Conservation (phyloP, 2,888 invertebrate species). For the Vanessa cardui region DNA sequence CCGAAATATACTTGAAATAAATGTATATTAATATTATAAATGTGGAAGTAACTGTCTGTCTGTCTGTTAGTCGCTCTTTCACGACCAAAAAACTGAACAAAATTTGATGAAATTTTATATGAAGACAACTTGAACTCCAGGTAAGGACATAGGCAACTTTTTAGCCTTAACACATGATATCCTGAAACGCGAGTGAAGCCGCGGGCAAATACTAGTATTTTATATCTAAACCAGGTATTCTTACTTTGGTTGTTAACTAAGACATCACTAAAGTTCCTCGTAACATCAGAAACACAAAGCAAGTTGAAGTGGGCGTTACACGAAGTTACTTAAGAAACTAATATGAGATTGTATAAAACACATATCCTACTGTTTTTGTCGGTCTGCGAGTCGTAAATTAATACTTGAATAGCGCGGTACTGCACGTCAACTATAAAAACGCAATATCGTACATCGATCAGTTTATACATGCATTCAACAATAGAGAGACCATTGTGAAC, state of each 20-base stretch:
- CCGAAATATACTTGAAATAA: too few species aligned
- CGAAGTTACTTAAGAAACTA: slow-evolving; percentile 69
- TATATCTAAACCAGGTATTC: not conserved
- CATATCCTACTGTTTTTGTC: slow-evolving; percentile 62
- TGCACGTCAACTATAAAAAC: slow-evolving; percentile 69
- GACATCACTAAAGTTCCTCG: slow-evolving; percentile 51
- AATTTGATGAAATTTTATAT: too few species aligned
- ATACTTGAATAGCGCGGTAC: slow-evolving; percentile 49
- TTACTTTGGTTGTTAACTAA: slow-evolving; percentile 34
- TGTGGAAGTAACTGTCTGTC: too few species aligned
- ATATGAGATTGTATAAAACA: slow-evolving; percentile 56
- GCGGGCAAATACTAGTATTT: too few species aligned
- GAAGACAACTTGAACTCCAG: too few species aligned
- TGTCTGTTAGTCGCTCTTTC: too few species aligned
- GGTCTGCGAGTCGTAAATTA: slow-evolving; percentile 57
- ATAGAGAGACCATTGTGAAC: slow-evolving; percentile 72
- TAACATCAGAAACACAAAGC: slow-evolving; percentile 56
- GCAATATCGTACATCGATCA: slow-evolving; percentile 79
- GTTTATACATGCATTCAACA: slow-evolving; percentile 69
- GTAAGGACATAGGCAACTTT: too few species aligned
- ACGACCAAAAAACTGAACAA: too few species aligned
- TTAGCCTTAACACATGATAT: too few species aligned
- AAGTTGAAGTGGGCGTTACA: slow-evolving; percentile 58
- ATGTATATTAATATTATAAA: too few species aligned
- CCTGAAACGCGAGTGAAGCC: too few species aligned